phyloP scores from a whole-genome alignment of 2,113 vertebrate species.

The Stomatorhinus ivindoensis region DNA sequence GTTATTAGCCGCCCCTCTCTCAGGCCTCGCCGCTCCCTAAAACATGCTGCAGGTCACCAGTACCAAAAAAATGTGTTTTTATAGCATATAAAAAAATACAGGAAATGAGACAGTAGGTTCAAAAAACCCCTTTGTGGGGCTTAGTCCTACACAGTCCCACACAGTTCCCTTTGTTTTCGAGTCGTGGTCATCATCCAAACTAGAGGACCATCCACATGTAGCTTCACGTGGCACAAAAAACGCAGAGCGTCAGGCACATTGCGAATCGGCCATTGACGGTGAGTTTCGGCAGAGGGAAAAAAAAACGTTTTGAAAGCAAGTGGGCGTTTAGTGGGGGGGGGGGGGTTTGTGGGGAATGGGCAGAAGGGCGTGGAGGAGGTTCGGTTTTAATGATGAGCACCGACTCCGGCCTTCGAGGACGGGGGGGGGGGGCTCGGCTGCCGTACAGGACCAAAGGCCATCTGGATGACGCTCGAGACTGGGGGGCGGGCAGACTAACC shows the following conservation, averaged over 20 bases:
- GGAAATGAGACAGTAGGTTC: background rate
- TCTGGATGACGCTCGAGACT: conserved; percentile 51
- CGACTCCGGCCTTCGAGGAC: conserved; percentile 36
- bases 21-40: background rate
- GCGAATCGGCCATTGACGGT: background rate
- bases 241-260: background rate
- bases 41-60: background rate
- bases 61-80: background rate
- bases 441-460: conserved; percentile 41
- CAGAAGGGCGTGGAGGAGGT: conserved; percentile 24
- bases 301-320: background rate
- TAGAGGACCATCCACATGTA: background rate
- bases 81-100: background rate
- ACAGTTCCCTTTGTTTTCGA: conserved; percentile 9
- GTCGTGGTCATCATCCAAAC: background rate
- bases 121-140: background rate
- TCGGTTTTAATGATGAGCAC: conserved; percentile 28
- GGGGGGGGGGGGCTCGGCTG: conserved; percentile 22
- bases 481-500: conserved; percentile 26
- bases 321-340: background rate
- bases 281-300: background rate
- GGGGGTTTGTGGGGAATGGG: conserved; percentile 6
- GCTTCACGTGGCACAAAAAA: background rate
- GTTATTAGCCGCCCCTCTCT: background rate
- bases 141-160: background rate